phyloP scores from a whole-genome alignment of 2,113 vertebrate genomes.

The Pseudorhombus dupliciocellatus region DNA sequence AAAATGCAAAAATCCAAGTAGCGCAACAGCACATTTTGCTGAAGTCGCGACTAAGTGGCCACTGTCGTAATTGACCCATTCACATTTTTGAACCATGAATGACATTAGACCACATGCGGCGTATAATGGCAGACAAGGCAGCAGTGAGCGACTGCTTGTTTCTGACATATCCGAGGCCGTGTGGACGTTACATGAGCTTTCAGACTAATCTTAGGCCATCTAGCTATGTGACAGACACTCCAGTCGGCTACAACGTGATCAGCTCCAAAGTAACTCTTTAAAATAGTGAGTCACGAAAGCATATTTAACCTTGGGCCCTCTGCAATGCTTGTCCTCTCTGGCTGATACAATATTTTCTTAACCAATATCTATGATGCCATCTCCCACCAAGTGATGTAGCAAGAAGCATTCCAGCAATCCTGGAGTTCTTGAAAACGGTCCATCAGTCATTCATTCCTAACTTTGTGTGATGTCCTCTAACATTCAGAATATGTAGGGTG shows the following conservation, averaged over 20 bases:
- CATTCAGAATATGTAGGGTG: not conserved
- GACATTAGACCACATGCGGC: not conserved
- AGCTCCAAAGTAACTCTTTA: constrained; percentile 57
- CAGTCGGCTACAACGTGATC: constrained; percentile 62
- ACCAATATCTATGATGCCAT: not conserved
- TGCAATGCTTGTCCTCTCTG: constrained; percentile 14
- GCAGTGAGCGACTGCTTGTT: constrained; percentile 32
- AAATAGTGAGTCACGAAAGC: constrained; percentile 50
- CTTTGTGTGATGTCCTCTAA: not conserved
- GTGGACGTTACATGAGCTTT: constrained; percentile 67
- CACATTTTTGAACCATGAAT: not conserved
- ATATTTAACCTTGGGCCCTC: constrained; percentile 49
- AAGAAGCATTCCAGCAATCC: not conserved
- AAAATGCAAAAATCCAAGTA: not conserved
- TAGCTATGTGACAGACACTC: constrained; percentile 67
- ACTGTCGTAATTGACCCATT: not conserved
- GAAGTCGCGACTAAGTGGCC: not conserved
- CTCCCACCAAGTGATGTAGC: not conserved
- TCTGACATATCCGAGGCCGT: constrained; percentile 41
- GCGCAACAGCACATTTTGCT: not conserved
- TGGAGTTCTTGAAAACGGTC: not conserved
- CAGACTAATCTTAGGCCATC: constrained; percentile 70
- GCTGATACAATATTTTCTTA: not conserved
- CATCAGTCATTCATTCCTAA: constrained; percentile 3
- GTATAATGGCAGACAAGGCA: constrained; percentile 17